A percentile compares a stretch with the other conserved stretches of the same genome.
Evolutionary conservation across 2,113 vertebrate genomes (phyloP).

Genomic region (Martes martes): DNA sequence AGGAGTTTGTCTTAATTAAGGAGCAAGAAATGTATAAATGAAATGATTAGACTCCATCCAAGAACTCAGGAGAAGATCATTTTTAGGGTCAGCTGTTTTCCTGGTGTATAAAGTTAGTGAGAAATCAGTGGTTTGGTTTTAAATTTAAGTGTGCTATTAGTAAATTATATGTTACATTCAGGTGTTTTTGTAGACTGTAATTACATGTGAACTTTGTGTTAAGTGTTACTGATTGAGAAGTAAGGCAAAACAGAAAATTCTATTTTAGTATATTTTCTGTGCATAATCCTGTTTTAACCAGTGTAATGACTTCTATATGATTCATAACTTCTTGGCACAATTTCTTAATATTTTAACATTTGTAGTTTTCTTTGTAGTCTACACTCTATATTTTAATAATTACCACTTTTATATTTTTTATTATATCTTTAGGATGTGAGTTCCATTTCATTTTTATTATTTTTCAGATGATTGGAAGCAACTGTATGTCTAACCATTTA

Average conservation of each 20-base stretch:
- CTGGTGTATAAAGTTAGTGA: neutral
- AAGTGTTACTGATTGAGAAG: neutral
- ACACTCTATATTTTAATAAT: conserved; percentile 45
- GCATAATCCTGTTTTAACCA: neutral
- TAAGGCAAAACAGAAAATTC: neutral
- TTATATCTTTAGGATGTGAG: conserved; percentile 11
- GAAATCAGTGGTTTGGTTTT: neutral
- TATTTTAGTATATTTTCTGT: neutral
- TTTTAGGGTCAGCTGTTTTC: neutral
- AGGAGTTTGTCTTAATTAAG: neutral
- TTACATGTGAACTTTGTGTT: neutral
- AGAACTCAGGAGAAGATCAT: neutral
- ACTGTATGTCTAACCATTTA: neutral
- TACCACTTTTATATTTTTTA: conserved; percentile 45
- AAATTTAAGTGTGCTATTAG: neutral
- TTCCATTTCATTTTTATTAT: conserved; percentile 42
- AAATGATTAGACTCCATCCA: neutral
- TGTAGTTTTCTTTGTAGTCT: conserved; percentile 32
- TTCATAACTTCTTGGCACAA: neutral
- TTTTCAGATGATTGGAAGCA: conserved; percentile 56
- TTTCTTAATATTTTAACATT: conserved; percentile 36
- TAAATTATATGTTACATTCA: neutral
- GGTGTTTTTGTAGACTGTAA: neutral
- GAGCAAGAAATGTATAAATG: neutral
- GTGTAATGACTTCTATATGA: neutral